Conservation (phyloP, 1,140 invertebrate genomes). For the Formica exsecta region DNA sequence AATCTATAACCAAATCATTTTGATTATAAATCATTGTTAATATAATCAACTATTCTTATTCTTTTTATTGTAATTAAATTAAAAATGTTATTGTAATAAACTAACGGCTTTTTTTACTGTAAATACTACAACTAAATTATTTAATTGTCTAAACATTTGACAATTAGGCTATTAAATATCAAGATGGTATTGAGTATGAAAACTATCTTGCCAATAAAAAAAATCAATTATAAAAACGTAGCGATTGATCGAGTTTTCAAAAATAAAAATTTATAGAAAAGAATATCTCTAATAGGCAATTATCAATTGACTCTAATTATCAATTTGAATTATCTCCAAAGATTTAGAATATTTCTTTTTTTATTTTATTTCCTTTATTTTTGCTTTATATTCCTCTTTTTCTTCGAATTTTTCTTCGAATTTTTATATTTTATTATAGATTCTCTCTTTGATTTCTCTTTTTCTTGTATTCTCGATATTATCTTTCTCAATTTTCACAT, state of each 20-base stretch:
- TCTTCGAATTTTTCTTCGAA: neutral
- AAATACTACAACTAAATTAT: no score
- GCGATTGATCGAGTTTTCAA: neutral
- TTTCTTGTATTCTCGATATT: neutral
- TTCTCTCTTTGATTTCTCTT: neutral
- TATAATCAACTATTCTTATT: neutral
- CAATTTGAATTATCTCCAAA: neutral
- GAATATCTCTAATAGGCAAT: neutral
- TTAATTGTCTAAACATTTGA: neutral
- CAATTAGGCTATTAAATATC: neutral
- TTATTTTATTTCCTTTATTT: neutral
- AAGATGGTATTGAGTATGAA: neutral
- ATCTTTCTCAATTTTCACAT: neutral
- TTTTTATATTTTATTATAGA: neutral
- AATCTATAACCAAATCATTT: neutral
- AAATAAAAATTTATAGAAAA: neutral
- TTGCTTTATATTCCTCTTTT: neutral
- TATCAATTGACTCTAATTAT: no score
- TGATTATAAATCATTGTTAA: constrained; percentile 21
- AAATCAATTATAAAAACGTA: neutral
- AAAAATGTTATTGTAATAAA: neutral
- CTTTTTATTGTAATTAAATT: neutral
- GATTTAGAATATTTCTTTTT: neutral
- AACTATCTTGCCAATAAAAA: neutral
- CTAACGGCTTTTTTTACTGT: no score